These are phyloP conservation scores for Oriolus oriolus DNA, from an alignment of 2,113 vertebrate species.

Conservation along the genomic window DNA sequence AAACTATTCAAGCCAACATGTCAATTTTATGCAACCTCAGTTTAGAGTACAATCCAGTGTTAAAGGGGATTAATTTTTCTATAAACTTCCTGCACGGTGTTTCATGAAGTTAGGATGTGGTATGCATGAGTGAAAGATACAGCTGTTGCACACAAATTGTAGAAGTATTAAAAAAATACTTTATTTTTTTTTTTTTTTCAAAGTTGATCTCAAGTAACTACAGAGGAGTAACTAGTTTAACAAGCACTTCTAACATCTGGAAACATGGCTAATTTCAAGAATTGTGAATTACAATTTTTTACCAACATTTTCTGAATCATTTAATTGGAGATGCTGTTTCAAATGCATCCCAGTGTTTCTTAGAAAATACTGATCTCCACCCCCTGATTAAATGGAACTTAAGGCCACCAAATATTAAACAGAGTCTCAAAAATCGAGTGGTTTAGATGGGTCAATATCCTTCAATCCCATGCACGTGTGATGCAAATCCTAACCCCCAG, in stretches of 20 bases:
- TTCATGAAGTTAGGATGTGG: neutral
- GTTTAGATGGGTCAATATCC: neutral
- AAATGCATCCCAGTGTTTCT: neutral
- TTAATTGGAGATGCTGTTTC: neutral
- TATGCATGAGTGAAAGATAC: neutral
- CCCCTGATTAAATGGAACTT: neutral
- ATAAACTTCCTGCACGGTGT: slow-evolving; percentile 5
- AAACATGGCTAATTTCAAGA: slow-evolving; percentile 26
- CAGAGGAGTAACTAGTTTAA: slow-evolving; percentile 18
- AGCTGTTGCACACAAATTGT: neutral
- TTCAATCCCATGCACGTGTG: neutral
- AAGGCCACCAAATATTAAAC: slow-evolving; percentile 44
- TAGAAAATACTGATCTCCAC: neutral
- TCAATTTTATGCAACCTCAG: neutral
- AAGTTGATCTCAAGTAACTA: slow-evolving; percentile 38
- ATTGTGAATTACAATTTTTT: neutral
- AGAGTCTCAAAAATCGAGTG: neutral
- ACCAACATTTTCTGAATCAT: neutral
- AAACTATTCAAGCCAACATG: slow-evolving; percentile 26
- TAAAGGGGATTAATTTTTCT: slow-evolving; percentile 13
- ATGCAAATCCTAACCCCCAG: neutral
- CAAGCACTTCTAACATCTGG: slow-evolving; percentile 2
- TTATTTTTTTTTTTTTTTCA: slow-evolving; percentile 55
- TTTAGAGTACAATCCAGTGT: neutral
- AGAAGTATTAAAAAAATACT: slow-evolving; percentile 64